Base-by-base conservation (phyloP, 2,797 vertebrate genomes). In the Diplodus puntazzo region DNA sequence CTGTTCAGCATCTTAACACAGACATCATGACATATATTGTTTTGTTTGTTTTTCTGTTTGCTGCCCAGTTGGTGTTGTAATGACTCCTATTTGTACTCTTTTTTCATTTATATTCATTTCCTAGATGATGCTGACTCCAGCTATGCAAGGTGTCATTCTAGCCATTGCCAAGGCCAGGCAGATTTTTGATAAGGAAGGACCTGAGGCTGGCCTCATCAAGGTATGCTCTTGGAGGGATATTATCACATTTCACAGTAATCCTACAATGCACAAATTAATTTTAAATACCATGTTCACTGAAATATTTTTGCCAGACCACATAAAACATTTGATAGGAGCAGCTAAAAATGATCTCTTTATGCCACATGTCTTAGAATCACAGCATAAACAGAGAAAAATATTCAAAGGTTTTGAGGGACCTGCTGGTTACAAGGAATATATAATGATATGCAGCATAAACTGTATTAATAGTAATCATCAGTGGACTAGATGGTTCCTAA, bases 131-230 rank as follows among this genome's bases (percentile, higher is more conserved):
- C 95, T 99, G 89, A 98, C 97, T 71, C 98, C 98, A 67, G 98
- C 98, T 72, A 99, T 99, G 98, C 98, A 99, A 93, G 98, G 98
- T 12, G 95, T 99, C 92, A 98, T 99, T 90, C 92, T 99, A 76
- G 98, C 98, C 83, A 99, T 99, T 76, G 98, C 97, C 69, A 99
- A 99, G 94, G 97, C 98, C 94, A 96, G 97, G 72, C 95, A 97
- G 80, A 96, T 92, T 12, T 98, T 98, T 93, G 98, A 99, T 90
- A 96, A 94, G 7, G 97, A 99, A 7, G 98, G 98, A 53, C 97
- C 98, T 80, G 98, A 99, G 95, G 97, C 98, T 18, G 98, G 97
- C 86, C 97, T 99, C 74, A 97, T 99, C 59, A 99, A 98, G 98
- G 98, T 99, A 95, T 0, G 42, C 3, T 7, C 7, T 54, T 10